Conservation (phyloP, 2,113 vertebrate species). For the Sisor rabdophorus region DNA sequence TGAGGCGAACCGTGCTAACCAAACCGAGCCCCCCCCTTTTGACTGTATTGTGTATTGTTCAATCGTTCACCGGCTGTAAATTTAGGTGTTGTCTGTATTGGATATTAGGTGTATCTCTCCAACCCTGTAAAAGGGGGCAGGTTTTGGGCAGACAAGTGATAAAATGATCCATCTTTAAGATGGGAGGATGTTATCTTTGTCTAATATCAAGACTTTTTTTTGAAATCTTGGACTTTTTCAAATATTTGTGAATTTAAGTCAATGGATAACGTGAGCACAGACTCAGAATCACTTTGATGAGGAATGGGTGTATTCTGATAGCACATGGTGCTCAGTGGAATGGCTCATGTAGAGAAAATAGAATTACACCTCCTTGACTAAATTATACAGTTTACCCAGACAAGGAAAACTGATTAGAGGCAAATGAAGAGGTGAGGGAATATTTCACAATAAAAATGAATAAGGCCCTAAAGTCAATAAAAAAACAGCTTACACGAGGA, state of each 20-base stretch:
- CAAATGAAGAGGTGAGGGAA: conserved; percentile 63
- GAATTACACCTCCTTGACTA: conserved; percentile 62
- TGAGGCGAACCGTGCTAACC: no score
- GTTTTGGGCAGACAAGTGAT: no score
- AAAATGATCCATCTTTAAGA: conserved; percentile 37
- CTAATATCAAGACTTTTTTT: conserved; percentile 56
- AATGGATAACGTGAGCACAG: conserved; percentile 53
- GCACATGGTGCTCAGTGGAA: conserved; percentile 33
- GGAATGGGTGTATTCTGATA: conserved; percentile 28
- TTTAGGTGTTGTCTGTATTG: no score
- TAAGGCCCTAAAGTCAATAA: conserved; percentile 56
- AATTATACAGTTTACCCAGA: conserved; percentile 68
- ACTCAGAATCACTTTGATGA: conserved; percentile 54
- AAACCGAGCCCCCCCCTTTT: no score
- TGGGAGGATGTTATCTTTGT: conserved; percentile 49
- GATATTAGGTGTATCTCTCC: no score
- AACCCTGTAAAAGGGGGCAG: no score
- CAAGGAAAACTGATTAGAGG: conserved; percentile 66
- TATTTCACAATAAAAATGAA: conserved; percentile 64
- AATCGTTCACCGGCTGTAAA: no score
- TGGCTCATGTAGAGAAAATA: conserved; percentile 52
- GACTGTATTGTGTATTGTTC: no score
- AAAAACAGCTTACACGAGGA: conserved; percentile 43
- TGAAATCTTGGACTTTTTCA: no score
- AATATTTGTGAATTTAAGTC: no score